Base-by-base conservation (phyloP, 2,113 vertebrate genomes). In the Anthoscopus minutus region DNA sequence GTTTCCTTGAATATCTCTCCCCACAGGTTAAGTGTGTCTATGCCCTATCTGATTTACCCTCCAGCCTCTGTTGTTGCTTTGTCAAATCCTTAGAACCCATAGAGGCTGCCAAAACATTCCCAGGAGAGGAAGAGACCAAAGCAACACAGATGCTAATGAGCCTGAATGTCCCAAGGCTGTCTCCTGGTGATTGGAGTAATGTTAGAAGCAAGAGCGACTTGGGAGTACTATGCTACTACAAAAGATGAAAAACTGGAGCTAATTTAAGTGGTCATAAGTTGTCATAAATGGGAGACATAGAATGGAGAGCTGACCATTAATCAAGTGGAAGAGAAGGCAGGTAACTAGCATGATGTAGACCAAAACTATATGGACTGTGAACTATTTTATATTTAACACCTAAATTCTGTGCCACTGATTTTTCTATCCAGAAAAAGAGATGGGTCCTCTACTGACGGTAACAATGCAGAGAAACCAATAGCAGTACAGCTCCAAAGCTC, bases 381-480 rank as follows among this genome's bases (percentile, higher is more conserved):
- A 33, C 31, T 56, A 42, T 70, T 33, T 83, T 48, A 15, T 60
- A 58, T 67, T 31, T 51, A 86, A 53, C 0, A 1, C 12, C 24
- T 72, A 28, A 24, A 65, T 60, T 78, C 37, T 64, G 24, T 48
- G 31, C 20, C 35, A 38, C 19, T 7, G 14, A 57, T 57, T 65
- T 42, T 80, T 90, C 74, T 42, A 12, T 50, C 28, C 47, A 58
- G 44, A 84, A 65, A 40, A 45, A 42, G 54, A n/a, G 8, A 8
- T 30, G 4, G 11, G 4, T 66, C 64, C 19, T 24, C 37, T 15
- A 35, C 0, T n/a, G 0, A 25, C 38, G 7, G 7, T 45, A 48
- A 78, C 25, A 30, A 35, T 74, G 62, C 38, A 57, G 27, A 57
- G 37, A 65, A 93, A 42, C 22, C 38, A 21, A 5, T 5, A 18